Conservation (phyloP, 2,797 vertebrate genomes). For the Amblyraja radiata region DNA sequence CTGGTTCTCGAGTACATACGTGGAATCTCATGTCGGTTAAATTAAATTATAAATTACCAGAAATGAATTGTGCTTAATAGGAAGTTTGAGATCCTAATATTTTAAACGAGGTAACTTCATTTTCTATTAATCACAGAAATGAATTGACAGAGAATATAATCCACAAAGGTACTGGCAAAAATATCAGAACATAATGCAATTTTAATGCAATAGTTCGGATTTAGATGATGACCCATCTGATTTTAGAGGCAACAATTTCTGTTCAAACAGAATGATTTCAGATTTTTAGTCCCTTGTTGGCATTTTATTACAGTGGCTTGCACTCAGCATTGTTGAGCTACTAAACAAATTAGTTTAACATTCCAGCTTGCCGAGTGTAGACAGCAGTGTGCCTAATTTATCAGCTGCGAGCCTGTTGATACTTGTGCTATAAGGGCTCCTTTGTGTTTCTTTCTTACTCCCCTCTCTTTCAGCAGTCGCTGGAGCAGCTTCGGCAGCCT, state of each 20-base stretch:
- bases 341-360: slow-evolving; percentile 33
- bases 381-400: slow-evolving; percentile 18
- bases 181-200: background rate
- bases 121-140: background rate
- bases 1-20: too few species aligned
- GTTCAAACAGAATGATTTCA: slow-evolving; percentile 6
- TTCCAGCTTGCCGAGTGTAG: slow-evolving; percentile 2
- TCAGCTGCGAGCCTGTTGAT: slow-evolving; percentile 16
- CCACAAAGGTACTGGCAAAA: background rate
- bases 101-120: background rate
- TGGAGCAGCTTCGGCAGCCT: background rate
- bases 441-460: background rate
- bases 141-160: background rate
- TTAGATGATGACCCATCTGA: background rate
- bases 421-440: background rate
- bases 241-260: background rate
- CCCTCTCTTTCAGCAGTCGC: background rate
- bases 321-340: background rate
- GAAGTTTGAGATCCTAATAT: background rate
- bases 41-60: background rate
- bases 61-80: background rate
- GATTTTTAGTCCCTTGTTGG: background rate
- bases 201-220: background rate
- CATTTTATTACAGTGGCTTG: background rate
- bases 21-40: background rate